Base-by-base conservation (phyloP, 2,888 invertebrate genomes). In the Sphaerophoria rueppellii region DNA sequence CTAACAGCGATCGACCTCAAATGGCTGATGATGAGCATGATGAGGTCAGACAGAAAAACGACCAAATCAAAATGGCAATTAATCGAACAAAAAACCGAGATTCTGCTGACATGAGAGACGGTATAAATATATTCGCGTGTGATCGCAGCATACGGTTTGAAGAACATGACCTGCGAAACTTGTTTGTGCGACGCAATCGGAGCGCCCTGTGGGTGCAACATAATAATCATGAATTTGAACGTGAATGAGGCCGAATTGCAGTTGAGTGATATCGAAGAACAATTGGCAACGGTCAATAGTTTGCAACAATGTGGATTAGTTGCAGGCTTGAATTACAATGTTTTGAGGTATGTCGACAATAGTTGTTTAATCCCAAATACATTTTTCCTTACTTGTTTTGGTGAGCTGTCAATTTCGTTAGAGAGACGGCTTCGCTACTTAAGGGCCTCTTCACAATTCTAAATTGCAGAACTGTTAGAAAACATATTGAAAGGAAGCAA, bases 211-310 rank as follows among this genome's bases (percentile, higher is more conserved):
- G 92, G 90, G 88, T 91, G 74, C 89, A 90, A 69, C 60, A 60
- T 60, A 83, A 78, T 60, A 79, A 87, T n/a, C 72, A 87, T 87
- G 34, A 86, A 77, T 69, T 72, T 87, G 55, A 78, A 82, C 46
- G 63, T 73, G 57, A 81, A 72, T 54, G 85, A 85, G 54, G 54
- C 57, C 46, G 85, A 85, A 34, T 48, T 85, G 54, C 85, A 85
- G 75, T 86, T 92, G 82, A 91, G 91, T 87, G 92, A 92, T 89
- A 91, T 92, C 87, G 91, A 91, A 86, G 91, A 91, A 87, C 91
- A 91, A 89, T 88, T 91, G 88, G 90, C 91, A 76, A 89, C 88
- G 87, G 89, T 69, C 55, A 86, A 86, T 78, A 71, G 86, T 67
- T 70, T 82, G 70, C 81, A 82, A 78, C 86, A 86, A 54, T 86